phyloP scores from a whole-genome alignment of 2,888 invertebrate genomes.

The Pycnomerus fuliginosus region DNA sequence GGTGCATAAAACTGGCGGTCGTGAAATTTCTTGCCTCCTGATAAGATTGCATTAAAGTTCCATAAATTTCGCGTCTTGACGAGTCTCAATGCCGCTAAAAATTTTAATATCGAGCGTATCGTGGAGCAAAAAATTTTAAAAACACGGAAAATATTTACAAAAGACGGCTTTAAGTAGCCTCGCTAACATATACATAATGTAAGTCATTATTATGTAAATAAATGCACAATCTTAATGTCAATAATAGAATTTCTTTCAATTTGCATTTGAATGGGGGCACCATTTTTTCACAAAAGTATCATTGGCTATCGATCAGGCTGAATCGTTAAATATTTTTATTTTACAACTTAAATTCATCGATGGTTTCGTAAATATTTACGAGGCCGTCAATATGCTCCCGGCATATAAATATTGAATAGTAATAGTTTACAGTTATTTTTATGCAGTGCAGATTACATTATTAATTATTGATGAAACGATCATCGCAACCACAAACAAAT shows the following conservation, averaged over 20 bases:
- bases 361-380: constrained; percentile 10
- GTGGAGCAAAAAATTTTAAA: constrained; percentile 10
- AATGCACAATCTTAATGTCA: constrained; percentile 47
- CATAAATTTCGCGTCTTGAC: constrained; percentile 8
- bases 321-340: constrained; percentile 8
- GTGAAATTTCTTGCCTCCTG: constrained; percentile 2
- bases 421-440: constrained; percentile 3
- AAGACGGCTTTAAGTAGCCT: constrained; percentile 14
- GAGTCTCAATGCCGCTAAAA: constrained; percentile 11
- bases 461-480: constrained; percentile 5
- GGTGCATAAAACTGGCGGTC: too few relatives aligned
- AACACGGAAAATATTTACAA: constrained; percentile 14
- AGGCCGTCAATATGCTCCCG: constrained; percentile 2
- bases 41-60: constrained; percentile 12
- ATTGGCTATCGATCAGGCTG: neutral
- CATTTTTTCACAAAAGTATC: neutral
- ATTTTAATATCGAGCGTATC: constrained; percentile 13
- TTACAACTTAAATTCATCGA: constrained; percentile 9
- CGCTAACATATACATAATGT: constrained; percentile 25
- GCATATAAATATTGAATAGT: constrained; percentile 5
- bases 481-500: constrained; percentile 4
- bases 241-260: constrained; percentile 43
- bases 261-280: constrained; percentile 42
- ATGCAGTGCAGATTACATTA: constrained; percentile 3
- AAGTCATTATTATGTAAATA: constrained; percentile 43